phyloP scores from a whole-genome alignment of 2,113 vertebrate genomes.

The Pongo abelii region DNA sequence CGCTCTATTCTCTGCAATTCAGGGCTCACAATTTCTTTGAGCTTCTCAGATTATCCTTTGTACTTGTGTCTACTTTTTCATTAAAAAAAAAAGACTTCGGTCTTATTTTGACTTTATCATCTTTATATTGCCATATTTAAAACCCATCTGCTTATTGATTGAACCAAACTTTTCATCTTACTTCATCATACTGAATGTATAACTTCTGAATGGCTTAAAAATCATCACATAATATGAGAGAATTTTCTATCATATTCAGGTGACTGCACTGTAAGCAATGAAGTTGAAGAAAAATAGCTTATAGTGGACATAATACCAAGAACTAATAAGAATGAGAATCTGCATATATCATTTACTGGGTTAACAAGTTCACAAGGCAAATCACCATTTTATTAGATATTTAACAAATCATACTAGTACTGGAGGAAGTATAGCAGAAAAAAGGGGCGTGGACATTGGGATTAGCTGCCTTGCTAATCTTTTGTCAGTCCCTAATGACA shows the following conservation, averaged over 20 bases:
- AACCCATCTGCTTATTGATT: slow-evolving; percentile 13
- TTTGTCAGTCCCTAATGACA: neutral
- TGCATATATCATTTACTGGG: neutral
- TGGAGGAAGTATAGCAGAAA: neutral
- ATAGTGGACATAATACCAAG: neutral
- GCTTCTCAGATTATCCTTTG: slow-evolving; percentile 72
- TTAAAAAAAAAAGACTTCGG: slow-evolving; percentile 23
- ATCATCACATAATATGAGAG: neutral
- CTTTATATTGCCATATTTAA: slow-evolving; percentile 56
- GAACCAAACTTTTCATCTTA: neutral
- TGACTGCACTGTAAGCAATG: neutral
- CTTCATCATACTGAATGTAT: neutral
- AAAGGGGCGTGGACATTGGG: neutral
- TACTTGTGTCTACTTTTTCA: slow-evolving; percentile 67
- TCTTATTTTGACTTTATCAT: slow-evolving; percentile 47
- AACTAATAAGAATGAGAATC: neutral
- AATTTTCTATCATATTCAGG: slow-evolving; percentile 36
- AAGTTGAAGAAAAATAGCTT: slow-evolving; percentile 14
- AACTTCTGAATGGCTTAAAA: slow-evolving; percentile 45
- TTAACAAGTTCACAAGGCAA: neutral
- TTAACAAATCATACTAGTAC: neutral
- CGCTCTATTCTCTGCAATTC: slow-evolving; percentile 73
- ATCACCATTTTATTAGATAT: neutral
- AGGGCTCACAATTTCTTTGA: slow-evolving; percentile 70
- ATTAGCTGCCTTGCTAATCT: neutral